Conservation (phyloP, 2,888 invertebrate genomes). For the Schizotus pectinicornis region DNA sequence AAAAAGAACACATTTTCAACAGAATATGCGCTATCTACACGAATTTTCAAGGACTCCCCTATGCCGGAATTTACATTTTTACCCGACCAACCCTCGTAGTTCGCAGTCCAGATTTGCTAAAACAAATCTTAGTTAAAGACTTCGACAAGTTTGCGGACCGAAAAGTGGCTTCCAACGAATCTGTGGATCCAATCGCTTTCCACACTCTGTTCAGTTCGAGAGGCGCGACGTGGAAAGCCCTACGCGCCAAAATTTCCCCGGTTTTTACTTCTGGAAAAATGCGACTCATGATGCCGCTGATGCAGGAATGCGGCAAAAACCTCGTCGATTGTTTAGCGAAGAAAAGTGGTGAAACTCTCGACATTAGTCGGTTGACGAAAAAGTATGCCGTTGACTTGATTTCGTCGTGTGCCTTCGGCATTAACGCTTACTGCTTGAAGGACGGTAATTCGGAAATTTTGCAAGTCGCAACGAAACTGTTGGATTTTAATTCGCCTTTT, state of each 20-base stretch:
- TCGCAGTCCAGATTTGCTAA: conserved; percentile 58
- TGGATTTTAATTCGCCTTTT: conserved; percentile 38
- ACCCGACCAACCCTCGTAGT: conserved; percentile 58
- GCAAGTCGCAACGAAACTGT: conserved; percentile 45
- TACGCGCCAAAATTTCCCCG: conserved; percentile 61
- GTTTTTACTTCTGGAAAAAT: conserved; percentile 63
- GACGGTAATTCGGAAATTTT: conserved; percentile 49
- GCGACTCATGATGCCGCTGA: conserved; percentile 60
- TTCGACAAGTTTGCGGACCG: conserved; percentile 59
- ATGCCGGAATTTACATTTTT: conserved; percentile 59
- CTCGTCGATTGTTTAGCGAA: conserved; percentile 39
- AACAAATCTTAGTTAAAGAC: conserved; percentile 57
- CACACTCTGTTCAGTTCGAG: conserved; percentile 56
- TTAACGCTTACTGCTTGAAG: conserved; percentile 50
- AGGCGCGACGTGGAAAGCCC: conserved; percentile 61
- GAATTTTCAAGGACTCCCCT: conserved; percentile 40
- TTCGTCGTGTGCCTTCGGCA: conserved; percentile 55
- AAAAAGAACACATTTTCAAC: conserved; percentile 12
- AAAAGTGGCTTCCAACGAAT: conserved; percentile 54
- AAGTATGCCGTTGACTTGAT: conserved; percentile 49
- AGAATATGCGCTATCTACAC: conserved; percentile 34
- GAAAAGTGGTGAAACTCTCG: conserved; percentile 8
- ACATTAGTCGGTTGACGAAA: conserved; percentile 16
- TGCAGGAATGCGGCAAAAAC: conserved; percentile 54
- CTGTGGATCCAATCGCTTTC: conserved; percentile 55